Evolutionary conservation across 2,888 invertebrate species (phyloP).

Genomic region (Arctia plantaginis): DNA sequence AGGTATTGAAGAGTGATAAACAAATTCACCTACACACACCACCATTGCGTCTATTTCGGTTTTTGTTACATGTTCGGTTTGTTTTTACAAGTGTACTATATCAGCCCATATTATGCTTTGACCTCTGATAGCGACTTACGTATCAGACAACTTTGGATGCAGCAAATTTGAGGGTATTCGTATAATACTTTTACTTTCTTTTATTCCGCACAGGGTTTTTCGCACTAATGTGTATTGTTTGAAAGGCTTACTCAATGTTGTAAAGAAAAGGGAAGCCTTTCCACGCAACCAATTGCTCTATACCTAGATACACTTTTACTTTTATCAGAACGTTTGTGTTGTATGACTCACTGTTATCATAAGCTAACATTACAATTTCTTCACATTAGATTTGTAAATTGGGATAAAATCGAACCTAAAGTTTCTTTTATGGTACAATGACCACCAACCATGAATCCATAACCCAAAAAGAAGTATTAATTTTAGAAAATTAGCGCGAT

Average conservation of each 20-base stretch:
- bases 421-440: too few species aligned
- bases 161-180: conserved; percentile 76
- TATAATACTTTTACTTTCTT: conserved; percentile 78
- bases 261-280: conserved; percentile 67
- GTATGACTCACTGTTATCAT: conserved; percentile 3
- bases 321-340: conserved; percentile 25
- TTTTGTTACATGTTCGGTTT: too few species aligned
- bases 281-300: conserved; percentile 46
- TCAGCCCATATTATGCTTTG: too few species aligned
- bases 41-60: too few species aligned
- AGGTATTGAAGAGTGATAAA: too few species aligned
- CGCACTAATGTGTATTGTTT: conserved; percentile 69
- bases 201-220: conserved; percentile 68
- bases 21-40: too few species aligned
- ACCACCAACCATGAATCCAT: too few species aligned
- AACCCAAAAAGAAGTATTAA: too few species aligned
- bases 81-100: too few species aligned
- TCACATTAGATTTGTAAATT: not conserved
- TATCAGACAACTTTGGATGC: too few species aligned
- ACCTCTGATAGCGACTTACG: too few species aligned
- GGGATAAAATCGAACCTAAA: not conserved
- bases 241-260: conserved; percentile 61
- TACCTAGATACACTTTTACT: conserved; percentile 47
- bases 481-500: too few species aligned
- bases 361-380: not conserved